Evolutionary conservation across 2,113 vertebrate species (phyloP).

Genomic region (Cottus gobio): DNA sequence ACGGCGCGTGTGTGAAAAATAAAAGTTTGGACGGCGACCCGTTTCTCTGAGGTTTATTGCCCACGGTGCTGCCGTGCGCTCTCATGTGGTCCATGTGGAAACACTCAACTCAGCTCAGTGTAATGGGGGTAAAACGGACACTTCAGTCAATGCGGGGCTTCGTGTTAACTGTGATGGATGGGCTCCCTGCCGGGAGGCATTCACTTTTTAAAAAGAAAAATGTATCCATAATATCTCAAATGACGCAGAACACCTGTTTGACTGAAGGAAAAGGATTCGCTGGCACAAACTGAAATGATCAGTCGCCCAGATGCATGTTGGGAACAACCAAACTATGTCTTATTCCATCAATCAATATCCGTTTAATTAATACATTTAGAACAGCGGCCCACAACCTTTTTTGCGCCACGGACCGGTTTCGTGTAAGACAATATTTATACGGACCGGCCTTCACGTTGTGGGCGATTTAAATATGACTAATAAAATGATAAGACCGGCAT

Average conservation of each 20-base stretch:
- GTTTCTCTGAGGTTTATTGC: neutral
- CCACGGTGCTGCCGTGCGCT: neutral
- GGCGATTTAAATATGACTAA: no score
- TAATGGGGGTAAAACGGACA: neutral
- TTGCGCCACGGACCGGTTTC: no score
- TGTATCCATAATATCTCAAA: neutral
- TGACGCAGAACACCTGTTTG: neutral
- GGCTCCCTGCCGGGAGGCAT: no score
- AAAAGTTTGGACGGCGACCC: neutral
- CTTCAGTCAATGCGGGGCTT: neutral
- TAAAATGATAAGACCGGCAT: no score
- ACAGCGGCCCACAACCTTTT: no score
- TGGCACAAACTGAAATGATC: neutral
- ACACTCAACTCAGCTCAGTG: neutral
- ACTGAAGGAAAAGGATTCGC: neutral
- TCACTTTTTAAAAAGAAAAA: no score
- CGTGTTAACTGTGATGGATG: conserved; percentile 16
- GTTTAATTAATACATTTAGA: neutral
- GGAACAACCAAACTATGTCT: neutral
- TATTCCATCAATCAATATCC: neutral
- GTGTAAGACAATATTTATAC: no score
- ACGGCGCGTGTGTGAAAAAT: conserved; percentile 18
- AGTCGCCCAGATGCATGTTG: neutral
- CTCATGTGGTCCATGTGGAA: conserved; percentile 1
- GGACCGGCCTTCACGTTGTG: no score